Evolutionary conservation across 2,797 vertebrate genomes (phyloP).

Genomic region (Eulemur rubriventer): DNA sequence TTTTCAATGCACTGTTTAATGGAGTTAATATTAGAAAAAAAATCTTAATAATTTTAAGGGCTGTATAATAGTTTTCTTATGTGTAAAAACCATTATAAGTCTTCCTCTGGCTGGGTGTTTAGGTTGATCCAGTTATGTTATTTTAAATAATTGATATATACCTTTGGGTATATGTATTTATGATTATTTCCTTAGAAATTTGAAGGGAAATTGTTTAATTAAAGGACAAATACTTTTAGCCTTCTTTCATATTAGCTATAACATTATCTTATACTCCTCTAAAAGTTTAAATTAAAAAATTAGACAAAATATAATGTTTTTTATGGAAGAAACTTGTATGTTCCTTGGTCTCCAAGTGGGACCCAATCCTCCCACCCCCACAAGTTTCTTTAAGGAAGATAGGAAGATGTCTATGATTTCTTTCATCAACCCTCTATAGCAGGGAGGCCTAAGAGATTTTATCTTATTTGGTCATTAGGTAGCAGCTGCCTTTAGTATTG

Average conservation of each 20-base stretch:
- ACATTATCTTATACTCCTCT: neutral
- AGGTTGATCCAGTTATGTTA: neutral
- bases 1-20: neutral
- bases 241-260: neutral
- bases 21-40: neutral
- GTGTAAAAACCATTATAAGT: neutral
- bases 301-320: neutral
- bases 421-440: neutral
- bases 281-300: neutral
- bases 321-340: neutral
- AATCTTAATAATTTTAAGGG: neutral
- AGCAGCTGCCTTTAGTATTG: neutral
- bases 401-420: neutral
- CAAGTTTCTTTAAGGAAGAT: neutral
- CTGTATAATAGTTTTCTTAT: neutral
- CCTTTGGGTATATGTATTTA: neutral
- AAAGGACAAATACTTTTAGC: neutral
- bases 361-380: too few species aligned
- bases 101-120: neutral
- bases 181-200: conserved; percentile 18
- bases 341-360: neutral
- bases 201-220: neutral
- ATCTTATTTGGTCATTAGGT: neutral
- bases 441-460: neutral
- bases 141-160: conserved; percentile 1